Base-by-base conservation (phyloP, 1,140 invertebrate species). In the Drosophila obscura region DNA sequence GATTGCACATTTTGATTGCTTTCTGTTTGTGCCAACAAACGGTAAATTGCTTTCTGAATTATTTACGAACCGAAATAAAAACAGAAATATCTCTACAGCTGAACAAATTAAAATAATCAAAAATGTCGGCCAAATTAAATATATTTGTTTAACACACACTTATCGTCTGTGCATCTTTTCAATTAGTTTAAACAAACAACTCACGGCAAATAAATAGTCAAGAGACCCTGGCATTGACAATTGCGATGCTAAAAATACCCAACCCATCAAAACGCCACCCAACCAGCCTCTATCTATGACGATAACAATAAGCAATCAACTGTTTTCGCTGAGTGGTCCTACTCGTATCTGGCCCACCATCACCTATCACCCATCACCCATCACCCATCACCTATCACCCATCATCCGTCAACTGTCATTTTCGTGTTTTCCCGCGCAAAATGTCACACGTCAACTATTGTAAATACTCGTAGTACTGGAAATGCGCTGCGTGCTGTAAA, bases 271-370 rank as follows among this genome's bases (percentile, higher is more conserved):
- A 4, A 15, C 15, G 22, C n/a, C 31, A 5, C 16, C 15, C 31
- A 28, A 6, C 66, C 66, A 56, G 66, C 28, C 45, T 50, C 64
- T 45, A 39, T 39, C 24, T 0, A 11, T 4, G 7, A 22, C 43
- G 49, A 67, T 19, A 78, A 79, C 80, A 72, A 67, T 51, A 61
- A 81, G 62, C 60, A 85, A 77, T 80, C 62, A 76, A 62, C 52
- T 60, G 31, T 53, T 16, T 41, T 9, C 44, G 24, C 52, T 50
- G 67, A 71, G 67, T 71, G 67, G 45, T 58, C 16, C 67, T 69
- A 39, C 35, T 13, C 35, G 35, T 39, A 69, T 69, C 64, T 69
- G n/a, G 6, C 22, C 15, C 51, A 58, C 49, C 44, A 57, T 57
- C 66, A 8, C 8, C 24, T 45, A 67, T 35, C 35, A 39, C 4